Base-by-base conservation (phyloP, 2,888 invertebrate species). In the Andrena fulva region DNA sequence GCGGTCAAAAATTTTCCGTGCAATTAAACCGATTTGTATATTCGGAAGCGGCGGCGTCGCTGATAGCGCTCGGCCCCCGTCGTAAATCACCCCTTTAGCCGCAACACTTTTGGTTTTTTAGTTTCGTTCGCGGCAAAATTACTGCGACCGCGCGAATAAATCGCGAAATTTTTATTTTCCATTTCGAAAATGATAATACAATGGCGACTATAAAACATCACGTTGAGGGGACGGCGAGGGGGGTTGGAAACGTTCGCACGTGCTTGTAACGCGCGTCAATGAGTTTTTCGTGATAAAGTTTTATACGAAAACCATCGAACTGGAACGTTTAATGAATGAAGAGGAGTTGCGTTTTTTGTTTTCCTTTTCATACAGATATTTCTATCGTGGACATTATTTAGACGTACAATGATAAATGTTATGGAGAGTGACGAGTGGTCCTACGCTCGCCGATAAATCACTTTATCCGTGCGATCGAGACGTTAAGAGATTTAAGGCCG, bases 1-100 rank as follows among this genome's bases (percentile, higher is more conserved):
- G 71, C 70, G 79, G 85, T 79, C 78, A 85, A 87, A 89, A 91
- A 91, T 91, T 91, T 91, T 90, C 89, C 89, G 81, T 84, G 85
- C 90, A 88, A 91, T 91, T 92, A 90, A 87, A 85, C 90, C 86
- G 89, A 91, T 90, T 92, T 92, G 80, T 85, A 85, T 75, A 84
- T 78, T 78, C 76, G 77, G 79, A 86, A 88, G 76, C 50, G 79
- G 67, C 35, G 67, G 72, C 48, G 54, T 50, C 80, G 66, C 60
- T 72, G 82, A 82, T 82, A 77, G 56, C 64, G 33, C 27, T 1
- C 29, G 8, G n/a, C 50, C 59, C 69, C 20, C 54, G 24, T 56
- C 27, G 50, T 82, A 77, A 82, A 82, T 82, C 82, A 82, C 10
- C 68, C 68, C 50, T 69, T 52, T 56, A 73, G 54, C 48, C 42